phyloP scores from a whole-genome alignment of 2,888 invertebrate genomes.

The Malachius bipustulatus region DNA sequence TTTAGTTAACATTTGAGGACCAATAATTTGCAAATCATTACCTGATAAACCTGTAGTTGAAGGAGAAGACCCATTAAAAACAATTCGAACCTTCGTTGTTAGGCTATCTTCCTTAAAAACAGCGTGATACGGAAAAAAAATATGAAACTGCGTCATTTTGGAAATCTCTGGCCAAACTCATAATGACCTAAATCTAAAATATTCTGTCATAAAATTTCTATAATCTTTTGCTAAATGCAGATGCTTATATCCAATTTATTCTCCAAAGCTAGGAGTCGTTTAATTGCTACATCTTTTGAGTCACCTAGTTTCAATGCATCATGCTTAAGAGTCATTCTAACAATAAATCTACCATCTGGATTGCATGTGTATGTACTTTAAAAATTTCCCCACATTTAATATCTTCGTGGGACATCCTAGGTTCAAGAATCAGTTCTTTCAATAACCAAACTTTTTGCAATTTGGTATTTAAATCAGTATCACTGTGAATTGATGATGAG shows the following conservation, averaged over 20 bases:
- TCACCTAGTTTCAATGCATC: too few relatives aligned
- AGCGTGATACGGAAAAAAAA: neutral
- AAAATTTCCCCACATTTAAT: too few relatives aligned
- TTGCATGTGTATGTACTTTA: too few relatives aligned
- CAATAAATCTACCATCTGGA: too few relatives aligned
- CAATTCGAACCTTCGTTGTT: slow-evolving; percentile 1
- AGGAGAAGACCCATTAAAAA: slow-evolving; percentile 3
- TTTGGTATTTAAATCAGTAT: too few relatives aligned
- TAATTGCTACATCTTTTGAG: neutral
- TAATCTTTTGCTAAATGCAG: neutral
- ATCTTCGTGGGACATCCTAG: too few relatives aligned
- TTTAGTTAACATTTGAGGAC: neutral
- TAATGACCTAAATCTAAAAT: slow-evolving; percentile 2
- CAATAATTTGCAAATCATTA: neutral
- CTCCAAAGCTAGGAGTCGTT: neutral
- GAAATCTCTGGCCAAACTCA: neutral
- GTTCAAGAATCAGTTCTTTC: too few relatives aligned
- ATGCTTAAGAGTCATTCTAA: too few relatives aligned
- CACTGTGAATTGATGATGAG: too few relatives aligned
- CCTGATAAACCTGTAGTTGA: slow-evolving; percentile 1
- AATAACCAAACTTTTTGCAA: too few relatives aligned
- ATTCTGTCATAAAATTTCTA: slow-evolving; percentile 4
- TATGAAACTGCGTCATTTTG: neutral
- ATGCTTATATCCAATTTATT: neutral
- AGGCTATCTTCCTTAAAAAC: slow-evolving; percentile 4